These are phyloP conservation scores for Tympanuchus pallidicinctus DNA, from an alignment of 2,113 vertebrate genomes.

Conservation along the genomic window DNA sequence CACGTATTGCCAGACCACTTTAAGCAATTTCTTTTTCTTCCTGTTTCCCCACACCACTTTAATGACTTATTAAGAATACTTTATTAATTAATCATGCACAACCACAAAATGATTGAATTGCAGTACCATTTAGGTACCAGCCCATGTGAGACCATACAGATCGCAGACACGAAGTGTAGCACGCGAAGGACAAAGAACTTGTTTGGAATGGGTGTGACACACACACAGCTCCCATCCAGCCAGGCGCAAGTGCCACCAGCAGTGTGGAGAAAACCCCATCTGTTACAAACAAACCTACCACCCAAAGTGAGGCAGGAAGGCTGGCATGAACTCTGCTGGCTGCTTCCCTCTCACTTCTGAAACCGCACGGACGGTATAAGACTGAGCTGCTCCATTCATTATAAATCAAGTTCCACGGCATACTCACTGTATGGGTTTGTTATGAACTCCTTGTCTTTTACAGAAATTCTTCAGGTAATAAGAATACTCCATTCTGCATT, in stretches of 20 bases:
- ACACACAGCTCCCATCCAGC: background rate
- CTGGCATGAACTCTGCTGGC: background rate
- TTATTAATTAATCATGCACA: slow-evolving; percentile 31
- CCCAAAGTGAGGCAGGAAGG: background rate
- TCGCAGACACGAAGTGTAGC: background rate
- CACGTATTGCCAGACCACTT: background rate
- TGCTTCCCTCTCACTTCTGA: background rate
- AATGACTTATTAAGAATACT: slow-evolving; percentile 1
- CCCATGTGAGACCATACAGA: background rate
- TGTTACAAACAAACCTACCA: background rate
- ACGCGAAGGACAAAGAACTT: background rate
- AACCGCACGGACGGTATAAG: background rate
- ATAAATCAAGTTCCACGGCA: background rate
- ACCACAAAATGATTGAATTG: background rate
- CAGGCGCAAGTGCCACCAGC: background rate
- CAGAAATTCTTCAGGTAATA: background rate
- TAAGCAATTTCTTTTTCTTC: background rate
- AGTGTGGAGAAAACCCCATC: background rate
- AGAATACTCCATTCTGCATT: background rate
- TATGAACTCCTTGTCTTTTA: background rate
- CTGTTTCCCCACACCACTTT: background rate
- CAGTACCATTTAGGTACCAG: background rate
- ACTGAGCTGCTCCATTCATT: background rate
- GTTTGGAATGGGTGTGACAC: background rate
- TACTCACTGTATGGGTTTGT: background rate